phyloP scores from a whole-genome alignment of 2,888 invertebrate species.

The Stenoptilia bipunctidactyla region DNA sequence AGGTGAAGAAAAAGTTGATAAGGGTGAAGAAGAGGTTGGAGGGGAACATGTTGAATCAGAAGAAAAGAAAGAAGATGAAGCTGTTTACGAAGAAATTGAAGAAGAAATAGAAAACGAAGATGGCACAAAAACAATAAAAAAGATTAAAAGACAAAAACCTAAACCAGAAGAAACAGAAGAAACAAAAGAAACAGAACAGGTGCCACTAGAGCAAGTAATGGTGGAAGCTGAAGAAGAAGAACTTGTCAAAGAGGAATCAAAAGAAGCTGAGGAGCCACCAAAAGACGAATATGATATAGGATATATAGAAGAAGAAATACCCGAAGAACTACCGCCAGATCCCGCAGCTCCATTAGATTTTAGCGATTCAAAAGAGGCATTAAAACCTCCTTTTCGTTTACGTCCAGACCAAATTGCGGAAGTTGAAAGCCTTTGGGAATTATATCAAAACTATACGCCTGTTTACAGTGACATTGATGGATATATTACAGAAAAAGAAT shows the following conservation, averaged over 20 bases:
- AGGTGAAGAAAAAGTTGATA: slow-evolving; percentile 2
- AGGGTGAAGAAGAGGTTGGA: slow-evolving; percentile 8
- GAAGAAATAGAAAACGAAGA: slow-evolving; percentile 13
- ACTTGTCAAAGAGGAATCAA: slow-evolving; percentile 16
- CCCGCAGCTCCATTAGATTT: slow-evolving; percentile 52
- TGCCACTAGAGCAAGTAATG: slow-evolving; percentile 20
- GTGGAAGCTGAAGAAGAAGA: slow-evolving; percentile 21
- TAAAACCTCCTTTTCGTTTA: slow-evolving; percentile 40
- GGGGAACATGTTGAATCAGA: slow-evolving; percentile 14
- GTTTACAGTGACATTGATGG: slow-evolving; percentile 47
- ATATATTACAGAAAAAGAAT: slow-evolving; percentile 50
- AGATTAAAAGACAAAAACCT: slow-evolving; percentile 19
- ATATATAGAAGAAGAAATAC: slow-evolving; percentile 37
- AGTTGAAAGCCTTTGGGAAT: slow-evolving; percentile 51
- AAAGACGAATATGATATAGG: too few species aligned
- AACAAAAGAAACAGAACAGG: slow-evolving; percentile 20
- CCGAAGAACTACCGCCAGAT: slow-evolving; percentile 47
- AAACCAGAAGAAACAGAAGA: slow-evolving; percentile 16
- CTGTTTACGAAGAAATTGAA: slow-evolving; percentile 16
- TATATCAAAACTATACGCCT: slow-evolving; percentile 52
- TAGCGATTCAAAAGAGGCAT: slow-evolving; percentile 44
- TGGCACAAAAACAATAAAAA: slow-evolving; percentile 6
- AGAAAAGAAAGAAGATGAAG: slow-evolving; percentile 9
- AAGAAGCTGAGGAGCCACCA: slow-evolving; percentile 21
- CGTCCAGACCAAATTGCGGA: slow-evolving; percentile 51